Base-by-base conservation (phyloP, 2,113 vertebrate species). In the Platysteira castanea region DNA sequence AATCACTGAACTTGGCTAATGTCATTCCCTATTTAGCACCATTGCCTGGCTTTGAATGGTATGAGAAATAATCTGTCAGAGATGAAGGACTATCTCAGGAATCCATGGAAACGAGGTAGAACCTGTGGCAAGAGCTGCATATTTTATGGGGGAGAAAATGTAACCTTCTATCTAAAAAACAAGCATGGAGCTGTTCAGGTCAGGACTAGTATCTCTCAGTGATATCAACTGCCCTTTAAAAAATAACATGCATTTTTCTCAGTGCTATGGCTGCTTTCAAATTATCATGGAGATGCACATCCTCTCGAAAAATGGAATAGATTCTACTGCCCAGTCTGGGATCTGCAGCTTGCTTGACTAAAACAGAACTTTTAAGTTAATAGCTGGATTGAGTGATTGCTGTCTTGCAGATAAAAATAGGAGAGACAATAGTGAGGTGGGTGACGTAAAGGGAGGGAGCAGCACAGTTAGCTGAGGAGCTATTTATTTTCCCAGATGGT, bases 401-500 rank as follows among this genome's bases (percentile, higher is more conserved):
- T 94, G 85, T 91, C 80, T 92, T 95, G 83, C 44, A 84, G 90
- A 87, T 87, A 96, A 95, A 97, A 96, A 97, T 93, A 96, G 95
- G 41, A 89, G 83, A 90, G 80, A 96, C 90, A 95, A 95, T 95
- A 89, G 92, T 76, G 95, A 95, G 95, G 95, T 92, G 88, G 90
- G 90, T 95, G 96, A 96, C 2, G 13, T 95, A 95, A 94, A 84
- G 83, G 83, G 76, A 90, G 79, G 69, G 83, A 94, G 80, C 90
- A 92, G 88, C 6, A 23, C 18, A 5, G 92, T 90, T 95, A 96
- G 90, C 85, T 92, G 76, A 95, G 73, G 85, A 94, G 93, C 85
- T 96, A 90, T 96, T 96, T 90, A 95, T 95, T 96, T 96, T 96
- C 88, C 95, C 96, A 97, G 95, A 96, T 96, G 96, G 96, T 96